phyloP scores from a whole-genome alignment of 2,113 vertebrate species.

The Clarias gariepinus region DNA sequence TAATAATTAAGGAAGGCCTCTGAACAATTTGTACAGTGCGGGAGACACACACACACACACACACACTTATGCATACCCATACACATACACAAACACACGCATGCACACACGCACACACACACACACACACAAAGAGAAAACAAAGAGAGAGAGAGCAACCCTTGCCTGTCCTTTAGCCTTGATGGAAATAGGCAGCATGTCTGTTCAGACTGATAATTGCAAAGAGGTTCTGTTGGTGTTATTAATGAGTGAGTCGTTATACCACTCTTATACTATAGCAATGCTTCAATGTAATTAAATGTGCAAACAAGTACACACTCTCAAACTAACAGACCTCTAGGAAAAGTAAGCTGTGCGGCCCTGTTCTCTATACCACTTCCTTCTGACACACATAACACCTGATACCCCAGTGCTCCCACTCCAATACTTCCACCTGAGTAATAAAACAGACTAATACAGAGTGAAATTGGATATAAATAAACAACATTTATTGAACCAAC shows the following conservation, averaged over 20 bases:
- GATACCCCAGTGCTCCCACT: too few relatives aligned
- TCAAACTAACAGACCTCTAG: too few relatives aligned
- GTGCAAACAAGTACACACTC: not conserved
- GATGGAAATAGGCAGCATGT: not conserved
- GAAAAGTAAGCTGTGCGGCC: too few relatives aligned
- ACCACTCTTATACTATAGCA: not conserved
- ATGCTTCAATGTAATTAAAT: not conserved
- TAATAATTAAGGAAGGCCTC: not conserved
- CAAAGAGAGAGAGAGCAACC: too few relatives aligned
- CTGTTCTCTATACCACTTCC: too few relatives aligned
- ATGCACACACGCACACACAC: not conserved
- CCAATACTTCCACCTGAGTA: too few relatives aligned
- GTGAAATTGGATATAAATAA: too few relatives aligned
- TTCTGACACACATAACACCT: too few relatives aligned
- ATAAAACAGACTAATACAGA: too few relatives aligned
- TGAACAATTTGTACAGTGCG: not conserved
- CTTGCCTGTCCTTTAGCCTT: not conserved
- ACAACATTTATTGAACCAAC: too few relatives aligned
- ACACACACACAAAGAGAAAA: too few relatives aligned
- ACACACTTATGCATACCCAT: not conserved
- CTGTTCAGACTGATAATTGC: not conserved
- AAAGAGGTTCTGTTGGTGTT: not conserved
- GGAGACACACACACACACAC: not conserved
- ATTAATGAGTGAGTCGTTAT: not conserved
- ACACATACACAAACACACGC: not conserved